Evolutionary conservation across 2,113 vertebrate genomes (phyloP), one percentile per base, ranked within the genome.

Genomic region (Fulica atra): DNA sequence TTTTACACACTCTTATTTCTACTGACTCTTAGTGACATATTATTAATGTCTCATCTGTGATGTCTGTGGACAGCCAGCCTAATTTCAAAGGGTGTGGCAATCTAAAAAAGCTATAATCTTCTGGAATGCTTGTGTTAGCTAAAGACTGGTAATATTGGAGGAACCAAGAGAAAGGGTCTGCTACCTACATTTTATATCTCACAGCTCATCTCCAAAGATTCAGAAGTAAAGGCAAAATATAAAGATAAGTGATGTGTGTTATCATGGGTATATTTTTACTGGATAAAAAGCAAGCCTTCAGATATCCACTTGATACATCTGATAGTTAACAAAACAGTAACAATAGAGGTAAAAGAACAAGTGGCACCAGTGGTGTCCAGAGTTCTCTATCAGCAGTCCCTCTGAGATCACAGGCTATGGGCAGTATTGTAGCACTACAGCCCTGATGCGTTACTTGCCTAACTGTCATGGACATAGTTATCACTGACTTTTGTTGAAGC

Each of bases 361-460:
- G 24, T 31, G 13, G 46, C 53, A 74, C 7, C 20, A 63, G 42
- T 56, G 33, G 4, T 15, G 3, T 35, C 20, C n/a, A 13, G 40
- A 40, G 24, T 23, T 90, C 80, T 56, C 23, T 21, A 20, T 13
- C 38, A 46, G 24, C 16, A 33, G 35, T 38, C 8, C 9, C 14
- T 63, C n/a, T 15, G 56, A 51, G 31, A 16, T n/a, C 13, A 4
- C 18, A 56, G 38, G 16, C 15, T 13, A 44, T 1, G 6, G 13
- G 33, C 28, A 59, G 26, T n/a, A 61, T 36, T 0, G 0, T n/a
- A 56, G 51, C 7, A 50, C n/a, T 60, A 65, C n/a, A 56, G 29
- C 21, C n/a, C 11, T 6, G 2, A 11, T 14, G 11, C 11, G 14
- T 36, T 29, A 25, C 20, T 29, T 80, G 38, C 16, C 31, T 51